Conservation (phyloP, 2,797 vertebrate species). For the Zalophus californianus region DNA sequence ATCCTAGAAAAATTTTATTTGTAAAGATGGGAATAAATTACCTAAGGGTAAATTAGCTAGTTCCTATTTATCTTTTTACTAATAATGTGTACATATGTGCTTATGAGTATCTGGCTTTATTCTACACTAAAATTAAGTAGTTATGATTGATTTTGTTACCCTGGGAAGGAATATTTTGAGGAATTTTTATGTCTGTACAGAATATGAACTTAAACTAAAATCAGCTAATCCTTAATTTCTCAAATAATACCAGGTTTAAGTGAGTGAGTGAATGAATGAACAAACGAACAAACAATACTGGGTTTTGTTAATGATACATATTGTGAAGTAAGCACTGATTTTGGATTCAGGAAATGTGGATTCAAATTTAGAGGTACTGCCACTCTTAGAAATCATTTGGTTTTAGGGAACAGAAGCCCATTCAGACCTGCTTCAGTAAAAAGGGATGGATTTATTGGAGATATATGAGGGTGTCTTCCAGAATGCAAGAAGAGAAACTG, state of each 20-base stretch:
- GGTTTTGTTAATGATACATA: neutral
- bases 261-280: neutral
- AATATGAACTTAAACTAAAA: slow-evolving; percentile 24
- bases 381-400: neutral
- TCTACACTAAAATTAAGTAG: neutral
- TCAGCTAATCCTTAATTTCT: neutral
- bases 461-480: neutral
- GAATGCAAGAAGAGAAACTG: neutral
- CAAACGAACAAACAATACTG: neutral
- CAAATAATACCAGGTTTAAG: neutral
- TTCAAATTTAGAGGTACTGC: neutral
- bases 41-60: neutral
- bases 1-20: neutral
- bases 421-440: neutral
- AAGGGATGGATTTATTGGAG: neutral
- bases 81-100: neutral
- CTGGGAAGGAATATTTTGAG: neutral
- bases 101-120: neutral
- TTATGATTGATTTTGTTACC: neutral
- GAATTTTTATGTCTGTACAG: neutral
- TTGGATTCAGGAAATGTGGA: neutral
- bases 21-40: neutral
- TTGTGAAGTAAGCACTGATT: neutral
- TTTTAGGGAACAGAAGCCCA: neutral
- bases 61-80: neutral